Base-by-base conservation (phyloP, 2,888 invertebrate genomes). In the Agriopis aurantiaria region DNA sequence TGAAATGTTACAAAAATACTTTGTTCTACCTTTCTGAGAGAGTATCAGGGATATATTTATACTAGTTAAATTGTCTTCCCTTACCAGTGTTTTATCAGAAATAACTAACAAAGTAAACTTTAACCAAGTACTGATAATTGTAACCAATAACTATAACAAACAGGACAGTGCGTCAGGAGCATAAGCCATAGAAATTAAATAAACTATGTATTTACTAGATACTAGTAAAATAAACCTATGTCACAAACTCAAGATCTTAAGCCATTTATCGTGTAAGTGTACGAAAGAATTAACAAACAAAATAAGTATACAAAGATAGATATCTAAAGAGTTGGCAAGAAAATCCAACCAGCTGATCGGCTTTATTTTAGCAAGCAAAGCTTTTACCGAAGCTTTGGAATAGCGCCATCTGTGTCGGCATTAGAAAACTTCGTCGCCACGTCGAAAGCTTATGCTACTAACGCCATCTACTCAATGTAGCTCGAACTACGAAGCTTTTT, bases 321-420 rank as follows among this genome's bases (percentile, higher is more conserved):
- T 17, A n/a, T 40, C 40, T 40, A 55, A 55, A n/a, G n/a, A 55
- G 40, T 17, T 23, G 33, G 5, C 12, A 8, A 40, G 40, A 40
- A 40, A 40, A 0, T 6, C 8, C 5, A 40, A 52, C 6, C 33
- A 52, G 52, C 52, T 11, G 33, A 11, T 33, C 8, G 10, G 8
- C 33, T 52, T 51, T 9, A 51, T 17, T n/a, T 51, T 23, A 23
- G 33, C 9, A 11, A 43, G 10, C 12, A 62, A 11, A 23, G n/a
- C 17, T 46, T 59, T 52, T 9, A 10, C 11, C 23, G 8, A 33
- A 55, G 52, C 33, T 69, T 49, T 17, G 43, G 17, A 46, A 49
- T n/a, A 71, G 51, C 63, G 70, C 66, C 70, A 71, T 63, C 70
- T 67, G 9, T 49, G 53, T 10, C n/a, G 40, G 6, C 40, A 51